phyloP scores from a whole-genome alignment of 1,140 invertebrate genomes.

The Formica selysi region DNA sequence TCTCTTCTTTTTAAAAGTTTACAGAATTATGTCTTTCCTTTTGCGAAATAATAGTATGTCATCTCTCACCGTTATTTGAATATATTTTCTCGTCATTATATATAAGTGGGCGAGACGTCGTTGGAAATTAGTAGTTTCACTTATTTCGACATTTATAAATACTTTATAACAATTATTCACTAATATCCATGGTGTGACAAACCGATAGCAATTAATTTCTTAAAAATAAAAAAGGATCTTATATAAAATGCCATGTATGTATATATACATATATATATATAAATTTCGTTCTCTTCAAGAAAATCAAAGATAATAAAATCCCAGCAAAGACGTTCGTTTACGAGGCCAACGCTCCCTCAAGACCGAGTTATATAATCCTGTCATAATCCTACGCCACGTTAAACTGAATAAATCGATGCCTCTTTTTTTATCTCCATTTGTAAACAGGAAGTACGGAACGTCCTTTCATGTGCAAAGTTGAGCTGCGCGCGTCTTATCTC shows the following conservation, averaged over 20 bases:
- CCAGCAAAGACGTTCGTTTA: not conserved
- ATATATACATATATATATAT: no score
- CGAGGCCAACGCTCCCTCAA: not conserved
- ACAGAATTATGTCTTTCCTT: slow-evolving; percentile 63
- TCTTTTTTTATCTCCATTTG: slow-evolving; percentile 1
- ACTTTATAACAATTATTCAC: not conserved
- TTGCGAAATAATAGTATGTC: slow-evolving; percentile 65
- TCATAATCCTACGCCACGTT: slow-evolving; percentile 24
- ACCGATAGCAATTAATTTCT: not conserved
- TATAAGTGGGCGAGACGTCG: not conserved
- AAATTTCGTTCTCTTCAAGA: not conserved
- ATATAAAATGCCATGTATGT: no score
- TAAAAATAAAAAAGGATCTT: no score
- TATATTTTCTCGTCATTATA: slow-evolving; percentile 23
- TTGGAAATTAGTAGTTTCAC: not conserved
- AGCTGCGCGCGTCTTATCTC: slow-evolving; percentile 31
- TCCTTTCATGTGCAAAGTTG: no score
- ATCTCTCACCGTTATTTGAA: slow-evolving; percentile 4
- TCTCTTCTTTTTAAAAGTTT: slow-evolving; percentile 65
- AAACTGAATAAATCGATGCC: slow-evolving; percentile 20
- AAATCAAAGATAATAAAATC: slow-evolving; percentile 15
- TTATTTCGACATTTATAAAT: not conserved
- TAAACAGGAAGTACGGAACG: slow-evolving; percentile 61
- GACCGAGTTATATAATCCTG: slow-evolving; percentile 32
- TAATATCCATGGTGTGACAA: not conserved